phyloP scores from a whole-genome alignment of 2,797 vertebrate genomes.

The Argyrosomus regius region DNA sequence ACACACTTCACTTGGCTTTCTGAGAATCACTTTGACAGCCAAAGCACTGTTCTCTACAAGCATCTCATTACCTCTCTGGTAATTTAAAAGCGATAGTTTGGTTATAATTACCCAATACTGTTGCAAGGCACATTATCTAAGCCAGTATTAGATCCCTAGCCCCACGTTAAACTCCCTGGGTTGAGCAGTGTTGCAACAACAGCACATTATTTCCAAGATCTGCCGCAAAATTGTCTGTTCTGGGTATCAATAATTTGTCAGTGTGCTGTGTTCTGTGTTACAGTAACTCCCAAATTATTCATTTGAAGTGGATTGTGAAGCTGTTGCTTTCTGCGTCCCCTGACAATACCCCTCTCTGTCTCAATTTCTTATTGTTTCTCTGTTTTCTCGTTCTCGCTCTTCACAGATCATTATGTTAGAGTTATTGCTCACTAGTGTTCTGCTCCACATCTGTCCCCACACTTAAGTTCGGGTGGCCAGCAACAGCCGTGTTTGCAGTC shows the following conservation, averaged over 20 bases:
- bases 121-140: slow-evolving; percentile 54
- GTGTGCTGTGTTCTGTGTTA: slow-evolving; percentile 44
- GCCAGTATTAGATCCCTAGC: slow-evolving; percentile 43
- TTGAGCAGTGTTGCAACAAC: slow-evolving; percentile 47
- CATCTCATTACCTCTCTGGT: slow-evolving; percentile 61
- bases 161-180: slow-evolving; percentile 52
- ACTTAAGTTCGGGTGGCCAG: slow-evolving; percentile 49
- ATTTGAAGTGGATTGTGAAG: slow-evolving; percentile 70
- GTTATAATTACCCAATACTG: slow-evolving; percentile 58
- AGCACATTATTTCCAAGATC: slow-evolving; percentile 58
- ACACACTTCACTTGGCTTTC: slow-evolving; percentile 45
- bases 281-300: slow-evolving; percentile 60
- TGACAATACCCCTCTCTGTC: slow-evolving; percentile 53
- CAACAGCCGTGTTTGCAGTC: slow-evolving; percentile 42
- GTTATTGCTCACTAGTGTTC: slow-evolving; percentile 67
- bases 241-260: slow-evolving; percentile 70
- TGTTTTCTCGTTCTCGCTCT: slow-evolving; percentile 46
- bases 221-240: slow-evolving; percentile 57
- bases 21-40: slow-evolving; percentile 43
- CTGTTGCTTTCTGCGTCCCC: slow-evolving; percentile 50
- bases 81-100: slow-evolving; percentile 70
- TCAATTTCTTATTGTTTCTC: slow-evolving; percentile 63
- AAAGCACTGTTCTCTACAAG: slow-evolving; percentile 43
- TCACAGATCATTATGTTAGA: slow-evolving; percentile 75
- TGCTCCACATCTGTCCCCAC: slow-evolving; percentile 65